Evolutionary conservation across 2,113 vertebrate genomes (phyloP), one percentile per base, ranked within the genome.

Genomic region (Tragelaphus buxtoni): DNA sequence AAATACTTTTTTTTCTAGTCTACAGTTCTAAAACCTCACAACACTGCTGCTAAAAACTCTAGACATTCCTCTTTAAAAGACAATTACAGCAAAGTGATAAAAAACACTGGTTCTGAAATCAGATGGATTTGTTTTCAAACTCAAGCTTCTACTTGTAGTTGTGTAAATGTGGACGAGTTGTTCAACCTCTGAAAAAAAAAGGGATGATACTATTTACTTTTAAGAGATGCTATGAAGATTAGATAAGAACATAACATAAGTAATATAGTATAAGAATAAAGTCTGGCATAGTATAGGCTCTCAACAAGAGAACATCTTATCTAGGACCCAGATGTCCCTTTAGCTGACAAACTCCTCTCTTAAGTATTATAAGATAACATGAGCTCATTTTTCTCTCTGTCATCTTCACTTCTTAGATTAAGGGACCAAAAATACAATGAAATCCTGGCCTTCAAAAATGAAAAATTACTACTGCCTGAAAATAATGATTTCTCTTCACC

Each of bases 121-220:
- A 96, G 26, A 95, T 22, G 4, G 10, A 69, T 77, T 63, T 85
- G 63, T 76, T 95, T 97, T 86, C 91, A 92, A 86, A 83, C 56
- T 94, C 42, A 92, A 79, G 30, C 9, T 53, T 88, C 65, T 30
- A 60, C 22, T 76, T 72, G 8, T 4, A 94, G 42, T 47, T 79
- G 16, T 45, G 22, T 45, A 24, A 74, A 80, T 11, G 5, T 80
- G n/a, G 2, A 18, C 12, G 26, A 95, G 42, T 60, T 90, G 47
- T 28, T 92, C 69, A 92, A 83, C 30, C 76, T 79, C 30, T 94
- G 39, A 45, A 35, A 65, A n/a, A 42, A 60, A 65, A 81, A 91
- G 7, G 35, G 35, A 35, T 49, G 20, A 53, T 74, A 76, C n/a
- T 56, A 65, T 39, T 53, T 86, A 51, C 58, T 84, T 89, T 58